Conservation (phyloP, 1,140 invertebrate genomes). For the Nautilus pompilius region DNA sequence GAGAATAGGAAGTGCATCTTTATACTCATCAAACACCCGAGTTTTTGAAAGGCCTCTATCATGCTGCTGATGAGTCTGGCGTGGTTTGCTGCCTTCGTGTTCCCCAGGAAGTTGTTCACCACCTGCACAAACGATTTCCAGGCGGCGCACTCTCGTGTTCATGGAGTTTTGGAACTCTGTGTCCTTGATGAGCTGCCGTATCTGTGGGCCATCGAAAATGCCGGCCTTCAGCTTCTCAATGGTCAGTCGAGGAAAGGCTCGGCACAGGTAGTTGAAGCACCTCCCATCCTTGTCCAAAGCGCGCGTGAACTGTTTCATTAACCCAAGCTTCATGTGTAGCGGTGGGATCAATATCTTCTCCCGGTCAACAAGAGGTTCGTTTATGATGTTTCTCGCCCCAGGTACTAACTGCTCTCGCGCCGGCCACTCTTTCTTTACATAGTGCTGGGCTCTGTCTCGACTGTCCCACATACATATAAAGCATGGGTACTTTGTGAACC, state of each 20-base stretch:
- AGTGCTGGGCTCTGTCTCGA: background rate
- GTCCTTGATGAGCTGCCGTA: background rate
- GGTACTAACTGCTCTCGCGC: background rate
- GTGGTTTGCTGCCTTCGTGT: background rate
- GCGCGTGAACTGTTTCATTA: background rate
- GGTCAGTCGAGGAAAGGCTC: background rate
- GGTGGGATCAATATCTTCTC: background rate
- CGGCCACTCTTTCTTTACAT: background rate
- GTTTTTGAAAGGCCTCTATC: background rate
- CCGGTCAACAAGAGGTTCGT: background rate
- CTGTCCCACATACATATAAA: background rate
- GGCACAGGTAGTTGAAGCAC: background rate
- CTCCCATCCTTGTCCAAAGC: background rate
- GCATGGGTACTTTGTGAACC: too few species aligned
- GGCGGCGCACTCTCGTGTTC: background rate
- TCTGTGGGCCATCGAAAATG: background rate
- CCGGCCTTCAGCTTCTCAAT: background rate
- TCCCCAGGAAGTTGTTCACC: background rate
- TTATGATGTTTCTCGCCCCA: background rate
- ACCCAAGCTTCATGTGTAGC: background rate
- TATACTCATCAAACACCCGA: background rate
- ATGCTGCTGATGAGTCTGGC: too few species aligned
- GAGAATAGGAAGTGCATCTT: background rate
- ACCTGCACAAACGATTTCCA: background rate
- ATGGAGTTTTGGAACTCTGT: background rate